Evolutionary conservation across 2,113 vertebrate genomes (phyloP), one percentile per base, ranked within the genome.

Genomic region (Apus apus): DNA sequence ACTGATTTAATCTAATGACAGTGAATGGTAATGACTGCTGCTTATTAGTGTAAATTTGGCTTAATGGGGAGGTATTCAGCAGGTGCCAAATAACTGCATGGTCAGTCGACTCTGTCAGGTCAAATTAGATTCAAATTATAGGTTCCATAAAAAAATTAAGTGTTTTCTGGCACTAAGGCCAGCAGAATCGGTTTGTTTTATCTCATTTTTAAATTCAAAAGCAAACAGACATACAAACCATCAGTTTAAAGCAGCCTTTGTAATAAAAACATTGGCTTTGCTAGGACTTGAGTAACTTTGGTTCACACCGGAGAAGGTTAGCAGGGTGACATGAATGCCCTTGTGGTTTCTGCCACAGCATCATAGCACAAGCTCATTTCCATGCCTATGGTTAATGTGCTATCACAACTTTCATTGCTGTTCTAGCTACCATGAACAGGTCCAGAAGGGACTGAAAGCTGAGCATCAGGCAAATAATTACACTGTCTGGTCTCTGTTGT

Each of bases 31-130:
- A 95, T 95, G 93, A 97, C 87, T 93, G 89, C 74, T 76, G 67
- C 48, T 97, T 94, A 96, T 95, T 96, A 96, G 71, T 68, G 23
- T 89, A 95, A 89, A 96, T 97, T 85, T 96, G 90, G 65, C 74
- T 93, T 97, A 97, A 97, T 84, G 53, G 67, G 72, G 54, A 96
- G 71, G 85, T 67, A 94, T 93, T 93, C 88, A 94, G 96, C 73
- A 96, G 89, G 81, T 96, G 95, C 93, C 96, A 94, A 95, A 79
- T 93, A 93, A 81, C 93, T 94, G 74, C 96, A 97, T 94, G 95
- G 94, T 93, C 95, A 97, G 97, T 96, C 97, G 94, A 96, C 84
- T 95, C 82, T 97, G 93, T 96, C 97, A 94, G 89, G 96, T 91
- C 83, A 96, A 93, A 97, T 97, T 94, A 97, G 50, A 83, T 43